Conservation (phyloP, 1,140 invertebrate species). For the Orius laevigatus region DNA sequence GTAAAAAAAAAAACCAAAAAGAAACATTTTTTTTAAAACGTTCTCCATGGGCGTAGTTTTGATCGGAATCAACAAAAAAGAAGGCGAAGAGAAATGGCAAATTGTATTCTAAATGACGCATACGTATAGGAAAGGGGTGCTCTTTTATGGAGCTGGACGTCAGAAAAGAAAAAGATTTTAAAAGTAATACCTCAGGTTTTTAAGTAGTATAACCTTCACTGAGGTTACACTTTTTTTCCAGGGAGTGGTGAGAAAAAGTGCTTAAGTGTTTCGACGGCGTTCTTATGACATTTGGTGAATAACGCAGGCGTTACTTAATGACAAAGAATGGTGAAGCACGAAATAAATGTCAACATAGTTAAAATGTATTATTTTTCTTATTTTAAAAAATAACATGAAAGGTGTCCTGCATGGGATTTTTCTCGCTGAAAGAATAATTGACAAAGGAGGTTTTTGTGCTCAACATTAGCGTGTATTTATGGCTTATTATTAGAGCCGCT, state of each 20-base stretch:
- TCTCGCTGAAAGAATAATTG: too few relatives aligned
- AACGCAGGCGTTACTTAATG: slow-evolving; percentile 56
- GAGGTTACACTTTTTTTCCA: too few relatives aligned
- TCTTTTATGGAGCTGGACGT: slow-evolving; percentile 16
- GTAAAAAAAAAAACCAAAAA: too few relatives aligned
- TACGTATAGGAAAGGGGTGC: slow-evolving; percentile 12
- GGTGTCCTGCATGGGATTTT: too few relatives aligned
- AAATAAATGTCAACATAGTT: slow-evolving; percentile 59
- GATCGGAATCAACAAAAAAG: slow-evolving; percentile 8
- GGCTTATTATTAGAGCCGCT: neutral
- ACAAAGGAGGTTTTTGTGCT: neutral
- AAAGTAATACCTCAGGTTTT: too few relatives aligned
- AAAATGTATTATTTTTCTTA: too few relatives aligned
- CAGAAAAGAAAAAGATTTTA: slow-evolving; percentile 13
- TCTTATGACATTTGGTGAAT: slow-evolving; percentile 54
- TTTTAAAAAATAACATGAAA: too few relatives aligned
- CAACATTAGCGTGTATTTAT: neutral
- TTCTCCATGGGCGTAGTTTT: slow-evolving; percentile 16
- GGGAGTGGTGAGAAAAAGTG: too few relatives aligned
- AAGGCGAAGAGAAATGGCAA: slow-evolving; percentile 13
- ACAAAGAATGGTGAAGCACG: slow-evolving; percentile 52
- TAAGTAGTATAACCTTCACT: too few relatives aligned
- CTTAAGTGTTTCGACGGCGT: neutral
- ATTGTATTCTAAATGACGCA: slow-evolving; percentile 11
- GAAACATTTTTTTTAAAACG: too few relatives aligned